These are phyloP conservation scores for Crotophaga sulcirostris DNA, from an alignment of 2,113 vertebrate species.

Conservation along the genomic window DNA sequence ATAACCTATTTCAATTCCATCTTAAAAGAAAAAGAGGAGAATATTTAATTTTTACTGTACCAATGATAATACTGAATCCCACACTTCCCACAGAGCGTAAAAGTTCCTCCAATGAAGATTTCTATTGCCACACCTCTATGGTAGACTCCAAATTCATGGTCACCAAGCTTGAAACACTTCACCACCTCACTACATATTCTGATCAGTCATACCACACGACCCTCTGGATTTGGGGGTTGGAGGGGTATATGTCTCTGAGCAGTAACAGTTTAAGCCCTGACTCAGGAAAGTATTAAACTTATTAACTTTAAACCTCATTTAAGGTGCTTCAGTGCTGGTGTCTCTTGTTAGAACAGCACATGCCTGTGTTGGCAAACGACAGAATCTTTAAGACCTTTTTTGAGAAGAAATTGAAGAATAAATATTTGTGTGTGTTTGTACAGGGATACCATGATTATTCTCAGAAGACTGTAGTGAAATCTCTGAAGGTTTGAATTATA, in stretches of 20 bases:
- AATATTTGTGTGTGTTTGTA: not conserved
- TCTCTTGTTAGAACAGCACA: not conserved
- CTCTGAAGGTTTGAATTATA: not conserved
- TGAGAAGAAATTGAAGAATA: not conserved
- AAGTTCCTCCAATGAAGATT: not conserved
- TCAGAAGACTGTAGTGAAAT: not conserved
- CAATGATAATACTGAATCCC: not conserved
- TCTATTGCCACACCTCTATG: not conserved
- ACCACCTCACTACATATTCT: not conserved
- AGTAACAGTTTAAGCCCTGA: not conserved
- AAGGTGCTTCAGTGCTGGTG: not conserved
- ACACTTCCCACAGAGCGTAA: accelerated
- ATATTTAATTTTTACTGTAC: not conserved
- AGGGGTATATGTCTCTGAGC: not conserved
- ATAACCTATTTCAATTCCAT: not conserved
- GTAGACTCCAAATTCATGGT: not conserved
- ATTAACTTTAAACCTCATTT: not conserved
- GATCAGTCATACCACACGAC: not conserved
- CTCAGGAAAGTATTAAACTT: not conserved
- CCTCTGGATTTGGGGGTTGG: not conserved
- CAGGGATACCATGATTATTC: not conserved
- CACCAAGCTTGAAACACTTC: not conserved
- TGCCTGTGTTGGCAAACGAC: not conserved
- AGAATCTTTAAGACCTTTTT: not conserved
- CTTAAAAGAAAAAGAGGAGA: not conserved